Base-by-base conservation (phyloP, 2,113 vertebrate genomes). In the Ardeotis arabs region DNA sequence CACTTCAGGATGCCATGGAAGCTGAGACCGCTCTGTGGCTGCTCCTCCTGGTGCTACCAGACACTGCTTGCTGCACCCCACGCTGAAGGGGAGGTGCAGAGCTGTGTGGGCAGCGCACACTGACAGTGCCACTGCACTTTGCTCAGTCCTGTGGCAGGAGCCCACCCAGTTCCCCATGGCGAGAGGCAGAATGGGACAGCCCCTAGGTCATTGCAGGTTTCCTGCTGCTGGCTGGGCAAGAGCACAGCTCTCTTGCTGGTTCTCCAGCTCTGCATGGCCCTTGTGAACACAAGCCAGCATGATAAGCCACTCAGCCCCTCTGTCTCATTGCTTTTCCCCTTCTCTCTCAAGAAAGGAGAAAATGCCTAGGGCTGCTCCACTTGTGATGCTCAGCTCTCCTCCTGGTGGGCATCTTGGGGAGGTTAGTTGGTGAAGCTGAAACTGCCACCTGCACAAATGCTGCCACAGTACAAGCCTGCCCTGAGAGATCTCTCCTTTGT, bases 331-430 rank as follows among this genome's bases (percentile, higher is more conserved):
- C 23, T 89, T 90, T 62, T 9, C 14, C 3, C 9, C 24, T 22
- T 55, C 21, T 41, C 12, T 55, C 49, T 76, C 17, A 74, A 74
- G 31, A 69, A 89, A 52, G 23, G 16, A 1, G 3, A 44, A 87
- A 89, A 60, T 12, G 16, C 27, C 39, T 39, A 29, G 33, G 39
- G 21, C 64, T 64, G 44, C 27, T 81, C 14, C 37, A 9, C 23
- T 44, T 53, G 49, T 0, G 3, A 53, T 0, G 3, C 31, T 28
- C 25, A 39, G 18, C 29, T 92, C 25, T 59, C 59, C 35, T 86
- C 35, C 44, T 0, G 0, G 15, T 64, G 45, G 50, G 24, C 29
- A 72, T 12, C 19, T 1, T 68, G 28, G n/a, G 49, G 28, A 59
- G 39, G 27, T 84, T 28, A 33, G 39, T 5, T 82, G 81, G 8